Evolutionary conservation across 2,797 vertebrate genomes (phyloP), one percentile per base, ranked within the genome.

Genomic region (Coracias cyanogaster): DNA sequence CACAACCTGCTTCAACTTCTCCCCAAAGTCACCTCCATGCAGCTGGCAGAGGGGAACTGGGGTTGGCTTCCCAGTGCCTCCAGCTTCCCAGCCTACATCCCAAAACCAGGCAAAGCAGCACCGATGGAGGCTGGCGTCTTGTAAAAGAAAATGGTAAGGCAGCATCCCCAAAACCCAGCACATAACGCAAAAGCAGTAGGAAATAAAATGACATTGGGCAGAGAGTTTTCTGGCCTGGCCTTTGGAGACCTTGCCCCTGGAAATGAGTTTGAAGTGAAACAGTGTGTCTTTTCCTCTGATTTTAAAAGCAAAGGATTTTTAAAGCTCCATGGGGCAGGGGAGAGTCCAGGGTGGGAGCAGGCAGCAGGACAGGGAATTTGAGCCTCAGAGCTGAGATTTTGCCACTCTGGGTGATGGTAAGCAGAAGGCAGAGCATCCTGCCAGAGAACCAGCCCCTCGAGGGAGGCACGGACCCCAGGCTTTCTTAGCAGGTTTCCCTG

Each of bases 161-260:
- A 74, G 45, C 1, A 1, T 48, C 22, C 46, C 74, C 2, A 1
- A 49, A 91, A 58, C 70, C 31, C 31, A 61, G 70, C 0, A 0
- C 5, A 2, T 51, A 71, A 74, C 8, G 12, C 3, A 6, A 89
- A 84, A 24, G 71, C 54, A 85, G 78, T n/a, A 79, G n/a, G 61
- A 91, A 89, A 76, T 57, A 73, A 65, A 52, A 92, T 46, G 19
- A 43, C 17, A 14, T 39, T 1, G 15, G 48, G 39, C 71, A 85
- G 78, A 72, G 71, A 76, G 20, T 29, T 29, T 37, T 33, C 61
- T 78, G 70, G 39, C 61, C 73, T 82, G 61, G 73, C 55, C 37
- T 69, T 90, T 67, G 79, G 82, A 89, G 71, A 82, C 62, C 78
- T 96, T 78, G 82, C 49, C 66, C 62, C 86, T 94, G 67, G 79